A percentile compares a stretch with the other conserved stretches of the same genome.
Conservation (phyloP, 2,888 invertebrate genomes). For the Scaeva pyrastri region DNA sequence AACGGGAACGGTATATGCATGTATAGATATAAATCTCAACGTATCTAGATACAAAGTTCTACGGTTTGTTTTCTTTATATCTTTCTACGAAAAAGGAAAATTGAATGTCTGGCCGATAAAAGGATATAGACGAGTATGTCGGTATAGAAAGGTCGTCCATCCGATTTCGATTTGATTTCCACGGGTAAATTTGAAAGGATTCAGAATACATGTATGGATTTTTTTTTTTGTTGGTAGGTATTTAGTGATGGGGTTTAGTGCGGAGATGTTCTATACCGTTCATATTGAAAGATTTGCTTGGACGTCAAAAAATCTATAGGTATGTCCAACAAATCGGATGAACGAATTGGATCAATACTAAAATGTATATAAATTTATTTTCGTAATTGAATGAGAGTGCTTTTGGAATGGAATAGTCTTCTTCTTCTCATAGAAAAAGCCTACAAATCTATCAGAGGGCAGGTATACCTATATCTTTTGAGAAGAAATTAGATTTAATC, state of each 20-base stretch:
- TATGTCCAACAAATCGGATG: constrained; percentile 46
- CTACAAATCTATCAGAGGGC: too few relatives aligned
- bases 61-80: constrained; percentile 40
- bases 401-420: constrained; percentile 15
- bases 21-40: too few relatives aligned
- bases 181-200: constrained; percentile 66
- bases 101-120: constrained; percentile 61
- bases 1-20: constrained; percentile 3
- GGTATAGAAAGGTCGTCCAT: not conserved
- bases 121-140: constrained; percentile 22
- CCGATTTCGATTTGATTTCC: constrained; percentile 41
- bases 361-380: constrained; percentile 55
- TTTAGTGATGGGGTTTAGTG: not conserved
- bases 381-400: constrained; percentile 47
- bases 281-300: constrained; percentile 56
- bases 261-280: not conserved
- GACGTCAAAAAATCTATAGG: constrained; percentile 29
- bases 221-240: not conserved
- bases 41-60: not conserved
- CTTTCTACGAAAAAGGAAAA: constrained; percentile 34
- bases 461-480: too few relatives aligned
- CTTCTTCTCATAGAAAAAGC: too few relatives aligned
- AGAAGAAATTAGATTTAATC: too few relatives aligned
- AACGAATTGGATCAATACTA: constrained; percentile 50
- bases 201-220: constrained; percentile 10